Conservation (phyloP, 92 coral and sea anemone species). For the Epizoanthus rinbou region DNA sequence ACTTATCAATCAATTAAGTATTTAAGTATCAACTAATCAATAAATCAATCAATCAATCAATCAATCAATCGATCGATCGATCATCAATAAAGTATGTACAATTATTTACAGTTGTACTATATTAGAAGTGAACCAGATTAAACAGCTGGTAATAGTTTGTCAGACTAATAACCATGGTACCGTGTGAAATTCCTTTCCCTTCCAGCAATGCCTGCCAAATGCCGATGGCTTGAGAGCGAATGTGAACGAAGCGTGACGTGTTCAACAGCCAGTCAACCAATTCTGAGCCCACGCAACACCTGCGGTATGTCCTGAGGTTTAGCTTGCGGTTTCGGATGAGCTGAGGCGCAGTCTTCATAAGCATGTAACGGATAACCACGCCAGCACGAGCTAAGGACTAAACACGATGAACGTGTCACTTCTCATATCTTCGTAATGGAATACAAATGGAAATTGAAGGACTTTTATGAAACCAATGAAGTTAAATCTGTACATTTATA, state of each 20-base stretch:
- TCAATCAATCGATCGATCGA: too few relatives aligned
- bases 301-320: constrained; percentile 43
- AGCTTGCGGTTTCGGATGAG: constrained; percentile 62
- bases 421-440: too few relatives aligned
- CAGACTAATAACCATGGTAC: constrained; percentile 28
- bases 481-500: too few relatives aligned
- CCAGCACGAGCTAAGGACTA: constrained; percentile 53
- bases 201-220: constrained; percentile 82
- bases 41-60: too few relatives aligned
- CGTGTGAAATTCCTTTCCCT: constrained; percentile 67
- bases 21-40: too few relatives aligned
- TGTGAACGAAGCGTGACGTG: constrained; percentile 68
- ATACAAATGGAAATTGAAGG: too few relatives aligned
- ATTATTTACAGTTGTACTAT: too few relatives aligned
- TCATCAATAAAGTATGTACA: too few relatives aligned
- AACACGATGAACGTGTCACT: not conserved
- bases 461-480: too few relatives aligned
- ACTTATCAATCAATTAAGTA: too few relatives aligned
- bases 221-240: constrained; percentile 71
- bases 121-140: too few relatives aligned
- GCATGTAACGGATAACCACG: constrained; percentile 51
- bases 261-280: constrained; percentile 71
- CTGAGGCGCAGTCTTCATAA: constrained; percentile 51
- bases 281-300: constrained; percentile 75
- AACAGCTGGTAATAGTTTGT: too few relatives aligned